phyloP scores from a whole-genome alignment of 2,888 invertebrate genomes.

The Drosophila sordidula region DNA sequence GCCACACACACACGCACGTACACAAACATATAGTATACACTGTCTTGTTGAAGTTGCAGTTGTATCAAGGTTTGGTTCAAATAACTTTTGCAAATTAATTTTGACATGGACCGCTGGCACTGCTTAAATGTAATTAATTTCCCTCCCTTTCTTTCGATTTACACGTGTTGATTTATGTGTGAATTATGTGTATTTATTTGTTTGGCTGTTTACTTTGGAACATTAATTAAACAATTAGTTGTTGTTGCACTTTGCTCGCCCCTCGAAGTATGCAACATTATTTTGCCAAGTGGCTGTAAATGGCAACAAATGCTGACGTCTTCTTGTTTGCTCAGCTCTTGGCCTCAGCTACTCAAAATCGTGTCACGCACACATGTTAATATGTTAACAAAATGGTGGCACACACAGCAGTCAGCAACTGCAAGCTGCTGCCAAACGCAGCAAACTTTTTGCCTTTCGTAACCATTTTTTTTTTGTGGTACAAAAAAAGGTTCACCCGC shows the following conservation, averaged over 20 bases:
- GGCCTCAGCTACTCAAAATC: constrained; percentile 44
- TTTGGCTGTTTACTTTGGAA: constrained; percentile 25
- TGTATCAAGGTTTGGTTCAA: constrained; percentile 32
- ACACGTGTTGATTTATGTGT: constrained; percentile 21
- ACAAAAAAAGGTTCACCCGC: constrained; percentile 43
- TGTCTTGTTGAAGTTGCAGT: constrained; percentile 14
- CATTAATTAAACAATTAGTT: constrained; percentile 55
- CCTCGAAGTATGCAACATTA: constrained; percentile 45
- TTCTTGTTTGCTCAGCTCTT: constrained; percentile 29
- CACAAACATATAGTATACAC: constrained; percentile 16
- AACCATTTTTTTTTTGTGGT: constrained; percentile 26
- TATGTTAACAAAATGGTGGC: constrained; percentile 53
- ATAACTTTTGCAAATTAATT: constrained; percentile 66
- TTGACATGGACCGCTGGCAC: constrained; percentile 64
- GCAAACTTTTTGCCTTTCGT: constrained; percentile 45
- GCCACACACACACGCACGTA: constrained; percentile 13
- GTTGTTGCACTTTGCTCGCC: constrained; percentile 26
- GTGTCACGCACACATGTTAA: constrained; percentile 64
- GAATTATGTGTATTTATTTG: constrained; percentile 20
- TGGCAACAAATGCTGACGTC: constrained; percentile 33
- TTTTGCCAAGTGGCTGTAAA: constrained; percentile 53
- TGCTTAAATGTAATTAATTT: constrained; percentile 78
- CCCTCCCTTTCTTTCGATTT: constrained; percentile 4
- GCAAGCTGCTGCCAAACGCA: constrained; percentile 71
- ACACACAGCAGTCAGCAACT: constrained; percentile 35